A percentile compares a stretch with the other conserved stretches of the same genome.
phyloP scores from a whole-genome alignment of 1,140 invertebrate genomes.

The Platyura marginata region DNA sequence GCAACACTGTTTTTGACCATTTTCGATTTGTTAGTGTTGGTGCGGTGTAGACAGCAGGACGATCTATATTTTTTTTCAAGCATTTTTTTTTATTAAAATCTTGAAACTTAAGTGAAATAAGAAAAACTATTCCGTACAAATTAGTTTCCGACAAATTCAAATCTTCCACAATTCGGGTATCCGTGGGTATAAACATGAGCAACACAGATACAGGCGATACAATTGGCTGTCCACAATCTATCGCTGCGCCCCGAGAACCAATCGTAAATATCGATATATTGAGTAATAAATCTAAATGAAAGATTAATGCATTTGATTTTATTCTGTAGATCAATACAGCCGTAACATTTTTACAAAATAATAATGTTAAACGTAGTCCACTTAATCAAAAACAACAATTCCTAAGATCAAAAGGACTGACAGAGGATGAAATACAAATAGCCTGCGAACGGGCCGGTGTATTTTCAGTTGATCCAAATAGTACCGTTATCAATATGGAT shows the following conservation, averaged over 20 bases:
- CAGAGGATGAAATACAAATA: conserved; percentile 53
- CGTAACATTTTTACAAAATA: conserved; percentile 70
- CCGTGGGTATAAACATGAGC: conserved; percentile 17
- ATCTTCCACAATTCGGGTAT: conserved; percentile 17
- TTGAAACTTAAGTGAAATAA: too few relatives aligned
- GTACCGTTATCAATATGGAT: conserved; percentile 20
- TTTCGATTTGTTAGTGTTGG: too few relatives aligned
- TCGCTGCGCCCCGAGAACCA: conserved; percentile 14
- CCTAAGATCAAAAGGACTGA: conserved; percentile 60
- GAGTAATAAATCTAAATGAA: background rate
- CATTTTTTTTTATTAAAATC: too few relatives aligned
- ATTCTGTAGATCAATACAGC: conserved; percentile 54
- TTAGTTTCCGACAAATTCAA: conserved; percentile 6
- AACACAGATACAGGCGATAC: conserved; percentile 23
- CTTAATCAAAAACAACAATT: conserved; percentile 59
- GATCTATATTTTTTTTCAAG: too few relatives aligned
- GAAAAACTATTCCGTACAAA: too few relatives aligned
- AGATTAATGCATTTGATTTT: conserved; percentile 3
- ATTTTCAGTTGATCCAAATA: conserved; percentile 20
- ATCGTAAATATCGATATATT: conserved; percentile 10
- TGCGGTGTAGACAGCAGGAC: too few relatives aligned
- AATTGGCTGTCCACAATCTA: conserved; percentile 3
- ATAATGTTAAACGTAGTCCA: conserved; percentile 54
- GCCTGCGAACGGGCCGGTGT: conserved; percentile 43
- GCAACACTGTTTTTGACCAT: too few relatives aligned